phyloP scores from a whole-genome alignment of 2,888 invertebrate genomes.

The Phytoseiulus persimilis region DNA sequence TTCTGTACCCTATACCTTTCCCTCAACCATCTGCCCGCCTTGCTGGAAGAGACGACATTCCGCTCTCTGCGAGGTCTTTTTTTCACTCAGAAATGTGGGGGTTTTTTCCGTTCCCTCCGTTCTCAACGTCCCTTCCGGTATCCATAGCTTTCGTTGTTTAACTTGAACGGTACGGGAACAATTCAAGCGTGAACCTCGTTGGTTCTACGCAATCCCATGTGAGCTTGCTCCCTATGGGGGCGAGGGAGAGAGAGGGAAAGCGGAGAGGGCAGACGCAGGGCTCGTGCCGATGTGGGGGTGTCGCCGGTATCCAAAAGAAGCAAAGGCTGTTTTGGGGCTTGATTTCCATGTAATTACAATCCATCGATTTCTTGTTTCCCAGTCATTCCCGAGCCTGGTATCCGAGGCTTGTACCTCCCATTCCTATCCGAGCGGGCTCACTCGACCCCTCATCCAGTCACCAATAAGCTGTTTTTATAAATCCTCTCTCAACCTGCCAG shows the following conservation, averaged over 20 bases:
- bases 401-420: neutral
- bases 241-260: neutral
- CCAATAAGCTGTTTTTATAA: neutral
- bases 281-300: neutral
- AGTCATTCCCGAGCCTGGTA: neutral
- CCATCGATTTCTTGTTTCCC: constrained; percentile 11
- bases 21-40: neutral
- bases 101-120: neutral
- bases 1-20: neutral
- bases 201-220: neutral
- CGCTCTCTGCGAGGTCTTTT: neutral
- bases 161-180: neutral
- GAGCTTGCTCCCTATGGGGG: neutral
- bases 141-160: neutral
- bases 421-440: neutral
- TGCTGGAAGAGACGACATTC: neutral
- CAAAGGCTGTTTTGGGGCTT: neutral
- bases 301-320: neutral
- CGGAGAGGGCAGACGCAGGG: neutral
- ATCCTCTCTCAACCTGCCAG: neutral
- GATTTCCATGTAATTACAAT: constrained; percentile 39
- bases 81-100: neutral
- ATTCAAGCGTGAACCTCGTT: neutral
- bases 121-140: neutral
- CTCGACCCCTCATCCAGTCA: neutral